phyloP scores from a whole-genome alignment of 2,888 invertebrate species.

The Priocnemis perturbator region DNA sequence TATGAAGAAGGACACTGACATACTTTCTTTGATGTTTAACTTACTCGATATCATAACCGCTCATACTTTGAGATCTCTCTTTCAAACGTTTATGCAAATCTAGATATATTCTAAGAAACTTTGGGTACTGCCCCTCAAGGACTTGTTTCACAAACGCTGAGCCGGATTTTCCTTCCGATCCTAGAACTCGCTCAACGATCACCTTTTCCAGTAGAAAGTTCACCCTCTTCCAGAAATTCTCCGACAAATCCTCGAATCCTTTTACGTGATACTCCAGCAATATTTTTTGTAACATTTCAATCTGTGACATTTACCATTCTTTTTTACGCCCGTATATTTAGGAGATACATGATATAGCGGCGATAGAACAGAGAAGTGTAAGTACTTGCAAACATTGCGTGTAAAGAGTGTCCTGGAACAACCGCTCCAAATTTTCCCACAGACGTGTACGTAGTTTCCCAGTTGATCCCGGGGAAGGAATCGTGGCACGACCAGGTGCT shows the following conservation, averaged over 20 bases:
- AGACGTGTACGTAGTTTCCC: constrained; percentile 82
- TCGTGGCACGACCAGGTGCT: constrained; percentile 79
- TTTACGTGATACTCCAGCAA: constrained; percentile 67
- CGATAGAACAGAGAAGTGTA: neutral
- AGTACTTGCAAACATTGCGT: constrained; percentile 83
- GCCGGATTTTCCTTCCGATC: constrained; percentile 51
- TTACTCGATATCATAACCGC: constrained; percentile 78
- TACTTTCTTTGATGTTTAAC: constrained; percentile 47
- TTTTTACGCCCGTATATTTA: neutral
- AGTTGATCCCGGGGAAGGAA: constrained; percentile 78
- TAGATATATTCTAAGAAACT: constrained; percentile 87
- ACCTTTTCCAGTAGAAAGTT: constrained; percentile 66
- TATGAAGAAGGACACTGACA: neutral
- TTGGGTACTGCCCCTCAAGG: constrained; percentile 92
- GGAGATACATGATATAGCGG: neutral
- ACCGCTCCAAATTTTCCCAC: constrained; percentile 92
- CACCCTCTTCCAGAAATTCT: constrained; percentile 80
- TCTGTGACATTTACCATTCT: constrained; percentile 43
- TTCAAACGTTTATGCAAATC: constrained; percentile 85
- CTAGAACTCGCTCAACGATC: constrained; percentile 74
- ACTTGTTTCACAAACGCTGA: constrained; percentile 84
- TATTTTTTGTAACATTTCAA: constrained; percentile 66
- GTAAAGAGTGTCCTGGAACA: constrained; percentile 86
- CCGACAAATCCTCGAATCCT: constrained; percentile 67
- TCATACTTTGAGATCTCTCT: constrained; percentile 65